A percentile compares a stretch with the other conserved stretches of the same genome.
Evolutionary conservation across 2,797 vertebrate genomes (phyloP).

Genomic region (Rhincodon typus): DNA sequence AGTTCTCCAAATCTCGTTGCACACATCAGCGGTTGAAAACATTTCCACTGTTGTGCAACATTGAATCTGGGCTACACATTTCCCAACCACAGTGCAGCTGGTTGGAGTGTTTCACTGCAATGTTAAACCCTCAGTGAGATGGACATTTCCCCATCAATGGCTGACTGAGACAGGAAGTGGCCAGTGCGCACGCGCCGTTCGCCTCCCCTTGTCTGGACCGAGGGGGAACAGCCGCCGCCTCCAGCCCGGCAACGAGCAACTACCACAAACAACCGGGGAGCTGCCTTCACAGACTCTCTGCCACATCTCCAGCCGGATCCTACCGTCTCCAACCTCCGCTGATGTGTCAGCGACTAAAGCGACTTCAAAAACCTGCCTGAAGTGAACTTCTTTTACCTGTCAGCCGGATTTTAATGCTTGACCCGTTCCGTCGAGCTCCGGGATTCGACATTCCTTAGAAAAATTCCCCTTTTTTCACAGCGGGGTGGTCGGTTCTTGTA

Average conservation of each 20-base stretch:
- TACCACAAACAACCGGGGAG: constrained; percentile 4
- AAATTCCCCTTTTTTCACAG: background rate
- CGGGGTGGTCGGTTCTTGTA: background rate
- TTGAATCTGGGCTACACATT: background rate
- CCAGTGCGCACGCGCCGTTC: background rate
- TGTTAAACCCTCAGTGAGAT: background rate
- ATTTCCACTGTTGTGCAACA: background rate
- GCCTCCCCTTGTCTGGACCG: background rate
- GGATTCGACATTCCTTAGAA: constrained; percentile 87
- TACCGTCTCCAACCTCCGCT: background rate
- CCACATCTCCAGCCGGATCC: background rate
- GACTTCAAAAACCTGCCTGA: background rate
- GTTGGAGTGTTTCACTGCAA: too few species aligned
- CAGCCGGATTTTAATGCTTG: constrained; percentile 97
- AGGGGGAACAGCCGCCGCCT: background rate
- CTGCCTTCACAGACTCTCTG: constrained; percentile 32
- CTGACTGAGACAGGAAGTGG: background rate
- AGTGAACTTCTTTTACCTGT: constrained; percentile 69
- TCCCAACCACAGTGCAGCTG: background rate
- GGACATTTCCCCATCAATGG: constrained; percentile 24
- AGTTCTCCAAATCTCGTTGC: background rate
- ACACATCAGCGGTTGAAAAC: background rate
- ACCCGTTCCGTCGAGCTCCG: constrained; percentile 87
- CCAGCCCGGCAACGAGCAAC: background rate
- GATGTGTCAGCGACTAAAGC: background rate